phyloP scores from a whole-genome alignment of 2,797 vertebrate species.

The Molossus molossus region DNA sequence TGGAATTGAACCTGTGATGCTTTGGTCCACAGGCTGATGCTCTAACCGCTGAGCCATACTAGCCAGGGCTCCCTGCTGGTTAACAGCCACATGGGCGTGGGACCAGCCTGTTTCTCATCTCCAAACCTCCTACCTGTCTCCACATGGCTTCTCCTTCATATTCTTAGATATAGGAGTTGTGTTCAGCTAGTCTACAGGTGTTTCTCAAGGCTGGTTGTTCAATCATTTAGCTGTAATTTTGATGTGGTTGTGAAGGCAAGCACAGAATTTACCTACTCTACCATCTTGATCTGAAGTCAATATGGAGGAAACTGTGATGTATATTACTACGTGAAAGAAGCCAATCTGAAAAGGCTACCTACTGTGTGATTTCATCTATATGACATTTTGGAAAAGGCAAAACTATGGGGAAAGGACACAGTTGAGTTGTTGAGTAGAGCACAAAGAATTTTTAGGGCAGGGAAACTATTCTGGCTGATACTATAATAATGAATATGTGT shows the following conservation, averaged over 20 bases:
- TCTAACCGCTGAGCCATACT: too few relatives aligned
- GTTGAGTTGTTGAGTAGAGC: background rate
- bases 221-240: background rate
- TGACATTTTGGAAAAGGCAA: background rate
- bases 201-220: background rate
- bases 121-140: background rate
- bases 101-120: background rate
- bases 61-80: too few relatives aligned
- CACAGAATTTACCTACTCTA: background rate
- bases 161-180: background rate
- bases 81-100: background rate
- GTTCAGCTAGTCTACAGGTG: background rate
- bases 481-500: background rate
- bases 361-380: background rate
- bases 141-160: background rate
- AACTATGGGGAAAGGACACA: background rate
- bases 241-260: background rate
- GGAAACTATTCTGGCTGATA: background rate
- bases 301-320: background rate
- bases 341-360: background rate
- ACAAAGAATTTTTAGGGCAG: background rate
- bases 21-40: too few relatives aligned
- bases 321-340: background rate
- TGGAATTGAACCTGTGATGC: too few relatives aligned
- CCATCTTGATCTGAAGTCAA: background rate